Conservation (phyloP, 2,888 invertebrate species). For the Periphyllus acericola region DNA sequence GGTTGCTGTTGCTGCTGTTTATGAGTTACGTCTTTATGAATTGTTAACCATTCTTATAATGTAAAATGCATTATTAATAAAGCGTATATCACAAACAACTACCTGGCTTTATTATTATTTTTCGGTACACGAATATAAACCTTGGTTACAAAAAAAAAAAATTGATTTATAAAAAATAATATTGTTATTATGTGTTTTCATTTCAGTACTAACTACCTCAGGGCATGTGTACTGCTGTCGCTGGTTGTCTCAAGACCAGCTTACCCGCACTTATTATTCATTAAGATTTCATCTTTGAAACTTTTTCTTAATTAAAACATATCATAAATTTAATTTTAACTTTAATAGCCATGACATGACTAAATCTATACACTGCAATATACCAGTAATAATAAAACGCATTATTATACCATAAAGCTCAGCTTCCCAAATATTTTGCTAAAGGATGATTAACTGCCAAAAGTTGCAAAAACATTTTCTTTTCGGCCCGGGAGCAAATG, state of each 20-base stretch:
- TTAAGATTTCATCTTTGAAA: conserved; percentile 8
- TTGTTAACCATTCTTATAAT: conserved; percentile 19
- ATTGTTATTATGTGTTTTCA: neutral
- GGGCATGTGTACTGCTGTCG: neutral
- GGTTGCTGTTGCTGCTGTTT: neutral
- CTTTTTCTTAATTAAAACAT: conserved; percentile 56
- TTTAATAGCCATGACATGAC: conserved; percentile 13
- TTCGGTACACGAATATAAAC: neutral
- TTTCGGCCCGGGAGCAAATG: neutral
- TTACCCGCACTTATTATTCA: conserved; percentile 17
- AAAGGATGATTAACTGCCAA: neutral
- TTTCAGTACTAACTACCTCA: neutral
- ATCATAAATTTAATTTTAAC: conserved; percentile 49
- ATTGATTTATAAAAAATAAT: neutral
- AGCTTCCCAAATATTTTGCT: neutral
- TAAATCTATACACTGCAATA: conserved; percentile 27
- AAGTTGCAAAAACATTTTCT: neutral
- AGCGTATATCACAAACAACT: neutral
- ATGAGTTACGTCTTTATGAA: neutral
- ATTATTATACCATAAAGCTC: conserved; percentile 17
- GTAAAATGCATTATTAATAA: conserved; percentile 52
- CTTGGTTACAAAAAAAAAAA: neutral
- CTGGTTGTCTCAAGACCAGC: neutral
- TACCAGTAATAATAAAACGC: neutral
- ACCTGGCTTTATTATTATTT: neutral